phyloP scores from a whole-genome alignment of 2,113 vertebrate genomes.

The Chauna torquata region DNA sequence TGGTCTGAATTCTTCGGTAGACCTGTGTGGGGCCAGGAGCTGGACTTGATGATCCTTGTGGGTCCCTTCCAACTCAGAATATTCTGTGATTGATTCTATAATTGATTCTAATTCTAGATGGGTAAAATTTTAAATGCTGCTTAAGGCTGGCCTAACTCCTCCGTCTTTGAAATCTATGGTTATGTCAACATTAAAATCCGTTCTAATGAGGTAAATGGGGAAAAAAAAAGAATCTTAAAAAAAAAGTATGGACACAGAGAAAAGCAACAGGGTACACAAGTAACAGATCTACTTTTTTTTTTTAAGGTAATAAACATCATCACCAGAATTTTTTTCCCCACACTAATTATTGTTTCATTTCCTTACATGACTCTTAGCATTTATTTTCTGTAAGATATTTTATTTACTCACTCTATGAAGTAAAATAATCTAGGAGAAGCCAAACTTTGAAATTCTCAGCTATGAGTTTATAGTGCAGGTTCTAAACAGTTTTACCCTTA shows the following conservation, averaged over 20 bases:
- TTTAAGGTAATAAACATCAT: not conserved
- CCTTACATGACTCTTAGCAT: not conserved
- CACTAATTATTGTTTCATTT: not conserved
- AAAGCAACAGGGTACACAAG: fast-evolving
- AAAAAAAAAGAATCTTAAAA: not conserved
- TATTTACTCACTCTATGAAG: not conserved
- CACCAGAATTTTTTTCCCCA: not conserved
- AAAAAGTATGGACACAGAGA: not conserved
- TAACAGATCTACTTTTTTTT: not conserved
- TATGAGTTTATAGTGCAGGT: not conserved
- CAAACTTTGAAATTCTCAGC: not conserved
- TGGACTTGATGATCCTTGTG: too few species aligned
- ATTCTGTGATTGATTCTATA: too few species aligned
- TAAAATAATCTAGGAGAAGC: not conserved
- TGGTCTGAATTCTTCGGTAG: too few species aligned
- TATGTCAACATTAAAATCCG: not conserved
- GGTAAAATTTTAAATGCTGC: not conserved
- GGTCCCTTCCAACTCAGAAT: too few species aligned
- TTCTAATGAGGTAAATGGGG: not conserved
- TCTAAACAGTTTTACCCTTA: not conserved
- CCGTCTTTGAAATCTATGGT: not conserved
- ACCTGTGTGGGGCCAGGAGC: too few species aligned
- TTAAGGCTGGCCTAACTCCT: not conserved
- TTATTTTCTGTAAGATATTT: not conserved
- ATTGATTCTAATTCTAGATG: not conserved